These are phyloP conservation scores for Megalonaias nervosa DNA, from an alignment of 1,140 invertebrate genomes.

Conservation along the genomic window DNA sequence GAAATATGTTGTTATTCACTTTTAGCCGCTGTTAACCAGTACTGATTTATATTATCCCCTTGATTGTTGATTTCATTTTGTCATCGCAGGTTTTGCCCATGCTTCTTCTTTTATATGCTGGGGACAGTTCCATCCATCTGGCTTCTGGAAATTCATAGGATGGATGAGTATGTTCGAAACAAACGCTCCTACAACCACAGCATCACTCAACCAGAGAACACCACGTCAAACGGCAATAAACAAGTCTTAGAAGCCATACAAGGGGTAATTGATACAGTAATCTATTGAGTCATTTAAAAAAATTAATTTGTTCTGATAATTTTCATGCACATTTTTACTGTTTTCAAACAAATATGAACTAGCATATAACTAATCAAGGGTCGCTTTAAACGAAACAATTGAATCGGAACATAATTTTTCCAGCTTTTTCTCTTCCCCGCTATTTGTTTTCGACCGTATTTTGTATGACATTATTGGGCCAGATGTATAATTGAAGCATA, in stretches of 20 bases:
- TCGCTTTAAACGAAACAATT: too few species aligned
- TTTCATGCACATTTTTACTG: too few species aligned
- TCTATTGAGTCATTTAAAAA: background rate
- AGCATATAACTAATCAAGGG: too few species aligned
- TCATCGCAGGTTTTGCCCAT: slow-evolving; percentile 59
- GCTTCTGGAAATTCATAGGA: slow-evolving; percentile 60
- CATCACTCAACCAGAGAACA: slow-evolving; percentile 8
- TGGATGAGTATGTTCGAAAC: slow-evolving; percentile 24
- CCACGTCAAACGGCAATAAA: background rate
- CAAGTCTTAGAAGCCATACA: slow-evolving; percentile 11
- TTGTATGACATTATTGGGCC: too few species aligned
- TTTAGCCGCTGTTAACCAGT: too few species aligned
- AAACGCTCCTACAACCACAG: slow-evolving; percentile 7
- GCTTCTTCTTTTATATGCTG: slow-evolving; percentile 63
- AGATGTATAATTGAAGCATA: too few species aligned
- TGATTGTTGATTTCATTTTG: background rate
- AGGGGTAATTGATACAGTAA: slow-evolving; percentile 12
- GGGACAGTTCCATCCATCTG: slow-evolving; percentile 61
- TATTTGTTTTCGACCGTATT: too few species aligned
- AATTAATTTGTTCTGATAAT: too few species aligned
- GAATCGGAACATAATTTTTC: too few species aligned
- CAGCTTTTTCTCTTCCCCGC: too few species aligned
- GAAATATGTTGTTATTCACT: too few species aligned
- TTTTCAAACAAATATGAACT: too few species aligned
- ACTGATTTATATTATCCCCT: background rate